Evolutionary conservation across 2,113 vertebrate genomes (phyloP), one percentile per base, ranked within the genome.

Genomic region (Xiphias gladius): DNA sequence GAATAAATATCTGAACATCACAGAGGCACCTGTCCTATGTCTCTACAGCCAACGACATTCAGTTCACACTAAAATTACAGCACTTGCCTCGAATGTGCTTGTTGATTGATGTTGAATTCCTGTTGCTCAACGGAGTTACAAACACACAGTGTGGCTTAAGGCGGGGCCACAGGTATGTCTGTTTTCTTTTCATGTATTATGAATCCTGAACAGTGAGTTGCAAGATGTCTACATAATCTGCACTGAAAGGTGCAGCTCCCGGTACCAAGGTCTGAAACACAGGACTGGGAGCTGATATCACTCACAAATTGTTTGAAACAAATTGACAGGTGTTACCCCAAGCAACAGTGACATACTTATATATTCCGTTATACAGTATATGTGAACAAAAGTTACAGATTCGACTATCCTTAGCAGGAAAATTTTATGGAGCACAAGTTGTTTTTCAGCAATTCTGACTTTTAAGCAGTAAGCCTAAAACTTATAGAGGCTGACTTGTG

Each of bases 91-190:
- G 2, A 54, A 43, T 5, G 7, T 19, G 30, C 82, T 5, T 72
- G 84, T 80, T 73, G 71, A 48, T 48, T 80, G 83, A 74, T 64
- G 82, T 26, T 3, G 24, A 0, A 68, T 76, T 67, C 20, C 50
- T 84, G 70, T 75, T 84, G 37, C 77, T 50, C 78, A 76, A 79
- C 24, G 1, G 43, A 70, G 12, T 32, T 35, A 66, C 64, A 80
- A 77, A 70, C 16, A 43, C 65, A 76, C 57, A 19, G 69, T 41
- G 32, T 2, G 11, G 76, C 59, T 86, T 83, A 63, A 20, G 39
- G 66, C 50, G 24, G 57, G 70, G 39, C 89, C 83, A 59, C 87
- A 91, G 86, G 88, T 75, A 89, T 91, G 88, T 92, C 89, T 92
- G 84, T 80, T 87, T 89, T 82, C n/a, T n/a, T 67, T 71, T 57